These are phyloP conservation scores for Vanessa tameamea DNA, from an alignment of 1,140 invertebrate species.

Conservation along the genomic window DNA sequence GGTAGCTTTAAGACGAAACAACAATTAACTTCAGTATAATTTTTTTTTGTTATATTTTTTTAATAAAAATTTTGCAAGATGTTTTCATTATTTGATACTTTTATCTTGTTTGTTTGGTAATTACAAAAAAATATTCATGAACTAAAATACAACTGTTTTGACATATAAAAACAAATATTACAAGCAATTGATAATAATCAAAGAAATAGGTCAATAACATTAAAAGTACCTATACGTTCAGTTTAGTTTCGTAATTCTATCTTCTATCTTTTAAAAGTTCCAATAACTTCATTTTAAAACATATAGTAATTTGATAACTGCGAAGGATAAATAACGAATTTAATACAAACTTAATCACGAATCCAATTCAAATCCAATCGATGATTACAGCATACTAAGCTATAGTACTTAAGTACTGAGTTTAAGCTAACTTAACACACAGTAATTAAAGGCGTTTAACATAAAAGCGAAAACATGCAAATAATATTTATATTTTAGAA, in stretches of 20 bases:
- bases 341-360: not conserved
- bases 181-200: too few species aligned
- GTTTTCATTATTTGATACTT: too few species aligned
- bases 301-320: not conserved
- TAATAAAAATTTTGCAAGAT: too few species aligned
- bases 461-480: conserved; percentile 7
- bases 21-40: too few species aligned
- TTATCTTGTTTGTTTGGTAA: too few species aligned
- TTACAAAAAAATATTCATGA: too few species aligned
- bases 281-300: not conserved
- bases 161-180: too few species aligned
- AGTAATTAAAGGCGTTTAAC: not conserved
- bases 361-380: not conserved
- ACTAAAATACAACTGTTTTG: too few species aligned
- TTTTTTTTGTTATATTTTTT: too few species aligned
- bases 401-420: not conserved
- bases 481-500: conserved; percentile 13
- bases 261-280: not conserved
- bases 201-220: not conserved
- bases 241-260: not conserved
- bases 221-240: not conserved
- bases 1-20: too few species aligned
- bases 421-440: not conserved
- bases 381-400: not conserved
- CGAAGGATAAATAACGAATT: not conserved